These are phyloP conservation scores for Phlogophora meticulosa DNA, from an alignment of 2,888 invertebrate species.

Conservation along the genomic window DNA sequence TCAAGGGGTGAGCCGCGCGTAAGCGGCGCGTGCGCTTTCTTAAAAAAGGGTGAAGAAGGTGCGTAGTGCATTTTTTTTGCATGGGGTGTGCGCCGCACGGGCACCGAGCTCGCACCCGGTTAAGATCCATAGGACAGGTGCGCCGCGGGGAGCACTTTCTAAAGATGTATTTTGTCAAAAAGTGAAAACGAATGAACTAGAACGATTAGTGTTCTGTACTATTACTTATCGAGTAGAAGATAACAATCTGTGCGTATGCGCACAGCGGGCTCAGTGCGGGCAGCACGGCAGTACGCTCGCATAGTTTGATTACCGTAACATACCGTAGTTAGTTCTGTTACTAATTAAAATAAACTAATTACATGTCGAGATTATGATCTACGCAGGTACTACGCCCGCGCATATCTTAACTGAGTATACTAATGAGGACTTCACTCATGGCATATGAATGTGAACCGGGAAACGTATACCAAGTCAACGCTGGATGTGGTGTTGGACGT, in stretches of 20 bases:
- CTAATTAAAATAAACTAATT: conserved; percentile 44
- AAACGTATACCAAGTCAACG: conserved; percentile 3
- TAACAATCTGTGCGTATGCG: not conserved
- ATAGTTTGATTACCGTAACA: conserved; percentile 5
- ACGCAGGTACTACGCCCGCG: not conserved
- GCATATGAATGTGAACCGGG: conserved; percentile 25
- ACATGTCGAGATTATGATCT: conserved; percentile 28
- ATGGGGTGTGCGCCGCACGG: conserved; percentile 34
- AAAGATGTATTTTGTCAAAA: conserved; percentile 10
- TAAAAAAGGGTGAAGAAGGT: conserved; percentile 55
- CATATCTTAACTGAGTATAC: conserved; percentile 10
- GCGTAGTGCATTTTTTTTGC: conserved; percentile 44
- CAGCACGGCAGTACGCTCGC: not conserved
- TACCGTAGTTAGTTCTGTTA: conserved; percentile 8
- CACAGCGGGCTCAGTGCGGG: too few relatives aligned
- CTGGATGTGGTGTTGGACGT: conserved; percentile 15
- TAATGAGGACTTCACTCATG: conserved; percentile 28
- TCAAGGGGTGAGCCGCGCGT: conserved; percentile 49
- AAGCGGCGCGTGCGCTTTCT: conserved; percentile 59
- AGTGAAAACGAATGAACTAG: conserved; percentile 23
- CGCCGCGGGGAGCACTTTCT: conserved; percentile 25
- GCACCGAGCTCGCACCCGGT: not conserved
- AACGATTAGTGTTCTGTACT: too few relatives aligned
- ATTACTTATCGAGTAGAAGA: not conserved
- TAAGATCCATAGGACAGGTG: conserved; percentile 34